Evolutionary conservation across 2,888 invertebrate genomes (phyloP).

Genomic region (Aplocera efformata): DNA sequence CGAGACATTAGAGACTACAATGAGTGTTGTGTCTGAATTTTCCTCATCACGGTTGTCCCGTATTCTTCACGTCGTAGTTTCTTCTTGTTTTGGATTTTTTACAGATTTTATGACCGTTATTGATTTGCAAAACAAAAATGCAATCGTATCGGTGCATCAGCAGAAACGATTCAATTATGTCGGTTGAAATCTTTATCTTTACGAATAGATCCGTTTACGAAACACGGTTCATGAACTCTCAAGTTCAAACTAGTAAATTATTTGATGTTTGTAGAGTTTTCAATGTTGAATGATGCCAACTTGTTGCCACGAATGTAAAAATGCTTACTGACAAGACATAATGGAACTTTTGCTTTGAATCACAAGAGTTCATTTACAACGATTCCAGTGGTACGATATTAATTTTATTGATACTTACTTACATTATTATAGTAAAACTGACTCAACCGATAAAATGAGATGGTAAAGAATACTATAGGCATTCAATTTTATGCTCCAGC

Average conservation of each 20-base stretch:
- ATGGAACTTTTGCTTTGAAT: not conserved
- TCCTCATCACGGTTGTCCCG: too few species aligned
- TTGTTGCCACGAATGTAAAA: slow-evolving; percentile 20
- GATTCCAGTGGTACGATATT: not conserved
- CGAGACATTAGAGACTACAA: too few species aligned
- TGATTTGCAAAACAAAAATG: too few species aligned
- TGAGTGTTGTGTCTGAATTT: too few species aligned
- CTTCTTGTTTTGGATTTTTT: too few species aligned
- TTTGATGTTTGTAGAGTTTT: slow-evolving; percentile 8
- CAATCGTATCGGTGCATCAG: too few species aligned
- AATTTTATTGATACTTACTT: slow-evolving; percentile 8
- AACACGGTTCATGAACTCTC: slow-evolving; percentile 18
- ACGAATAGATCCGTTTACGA: too few species aligned
- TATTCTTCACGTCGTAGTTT: too few species aligned
- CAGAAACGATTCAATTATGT: too few species aligned
- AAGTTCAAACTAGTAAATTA: slow-evolving; percentile 11
- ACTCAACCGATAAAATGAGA: slow-evolving; percentile 5
- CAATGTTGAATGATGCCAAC: slow-evolving; percentile 18
- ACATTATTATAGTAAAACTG: slow-evolving; percentile 1
- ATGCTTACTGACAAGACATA: slow-evolving; percentile 2
- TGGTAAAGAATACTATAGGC: not conserved
- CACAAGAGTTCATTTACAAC: not conserved
- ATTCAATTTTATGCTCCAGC: not conserved
- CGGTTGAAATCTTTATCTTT: too few species aligned
- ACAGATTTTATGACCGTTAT: too few species aligned